These are phyloP conservation scores for Andrena flavipes DNA, from an alignment of 2,888 invertebrate genomes.

Conservation along the genomic window DNA sequence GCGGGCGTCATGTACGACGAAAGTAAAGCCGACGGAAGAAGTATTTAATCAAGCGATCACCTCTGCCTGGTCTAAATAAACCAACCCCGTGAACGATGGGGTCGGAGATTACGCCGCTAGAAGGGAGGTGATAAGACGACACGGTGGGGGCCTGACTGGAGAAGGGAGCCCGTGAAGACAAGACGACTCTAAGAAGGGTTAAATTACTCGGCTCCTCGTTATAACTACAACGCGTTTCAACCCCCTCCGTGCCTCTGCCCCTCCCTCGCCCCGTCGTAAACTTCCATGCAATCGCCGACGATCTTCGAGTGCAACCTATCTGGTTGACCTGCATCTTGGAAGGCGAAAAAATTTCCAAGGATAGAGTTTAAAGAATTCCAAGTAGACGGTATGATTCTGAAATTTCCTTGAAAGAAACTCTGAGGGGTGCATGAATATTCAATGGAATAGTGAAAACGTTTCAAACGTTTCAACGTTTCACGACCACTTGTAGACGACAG, in stretches of 20 bases:
- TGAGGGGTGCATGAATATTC: too few species aligned
- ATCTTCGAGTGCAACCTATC: conserved; percentile 37
- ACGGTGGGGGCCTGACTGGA: conserved; percentile 58
- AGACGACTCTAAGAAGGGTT: conserved; percentile 80
- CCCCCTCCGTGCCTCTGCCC: conserved; percentile 8
- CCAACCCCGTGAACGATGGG: conserved; percentile 79
- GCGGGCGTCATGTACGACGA: conserved; percentile 50
- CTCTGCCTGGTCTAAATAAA: conserved; percentile 79
- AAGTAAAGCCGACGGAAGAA: conserved; percentile 71
- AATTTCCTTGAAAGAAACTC: too few species aligned
- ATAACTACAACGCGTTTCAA: conserved; percentile 72
- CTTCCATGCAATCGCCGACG: conserved; percentile 58
- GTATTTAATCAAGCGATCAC: conserved; percentile 82
- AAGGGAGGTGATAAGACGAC: conserved; percentile 77
- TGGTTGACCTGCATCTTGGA: conserved; percentile 29
- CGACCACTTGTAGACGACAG: background rate
- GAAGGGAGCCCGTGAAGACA: conserved; percentile 72
- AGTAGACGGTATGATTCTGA: too few species aligned
- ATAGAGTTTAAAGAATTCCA: background rate
- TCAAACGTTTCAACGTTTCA: background rate
- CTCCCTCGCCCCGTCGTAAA: conserved; percentile 51
- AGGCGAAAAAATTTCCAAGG: background rate
- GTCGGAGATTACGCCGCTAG: conserved; percentile 77
- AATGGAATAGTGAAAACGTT: background rate
- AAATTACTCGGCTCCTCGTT: conserved; percentile 78